These are phyloP conservation scores for Cromileptes altivelis DNA, from an alignment of 2,113 vertebrate species.

Conservation along the genomic window DNA sequence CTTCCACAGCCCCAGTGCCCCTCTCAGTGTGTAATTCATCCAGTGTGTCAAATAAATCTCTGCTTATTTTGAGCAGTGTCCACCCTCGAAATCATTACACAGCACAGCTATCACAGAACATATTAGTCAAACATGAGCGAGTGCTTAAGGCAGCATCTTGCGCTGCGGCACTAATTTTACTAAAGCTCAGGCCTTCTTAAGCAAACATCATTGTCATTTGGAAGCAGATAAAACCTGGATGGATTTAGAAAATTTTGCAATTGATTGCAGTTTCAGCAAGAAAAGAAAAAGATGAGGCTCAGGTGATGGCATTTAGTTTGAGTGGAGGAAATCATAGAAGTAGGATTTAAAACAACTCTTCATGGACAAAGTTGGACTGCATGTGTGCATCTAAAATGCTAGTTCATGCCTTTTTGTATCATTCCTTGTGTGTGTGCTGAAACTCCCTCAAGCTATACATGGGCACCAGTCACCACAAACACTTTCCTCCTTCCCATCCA, in stretches of 20 bases:
- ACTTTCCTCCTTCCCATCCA: conserved; percentile 4
- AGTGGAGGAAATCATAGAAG: not conserved
- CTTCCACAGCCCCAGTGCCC: not conserved
- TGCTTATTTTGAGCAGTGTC: conserved; percentile 17
- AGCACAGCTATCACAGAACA: conserved; percentile 4
- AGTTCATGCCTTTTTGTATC: conserved; percentile 2
- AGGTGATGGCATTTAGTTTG: not conserved
- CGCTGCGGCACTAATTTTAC: conserved; percentile 11
- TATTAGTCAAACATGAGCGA: conserved; percentile 23
- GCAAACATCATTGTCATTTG: not conserved
- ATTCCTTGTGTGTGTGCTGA: not conserved
- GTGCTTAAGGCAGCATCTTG: not conserved
- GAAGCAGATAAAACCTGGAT: not conserved
- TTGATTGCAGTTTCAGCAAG: not conserved
- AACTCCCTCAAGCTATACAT: not conserved
- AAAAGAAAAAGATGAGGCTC: not conserved
- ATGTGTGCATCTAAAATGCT: not conserved
- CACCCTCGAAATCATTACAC: conserved; percentile 20
- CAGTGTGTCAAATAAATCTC: conserved; percentile 18
- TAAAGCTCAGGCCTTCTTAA: not conserved
- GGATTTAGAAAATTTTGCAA: not conserved
- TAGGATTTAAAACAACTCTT: conserved; percentile 1
- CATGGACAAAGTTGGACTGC: not conserved
- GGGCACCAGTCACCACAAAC: not conserved
- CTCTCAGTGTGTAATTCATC: conserved; percentile 15